phyloP scores from a whole-genome alignment of 2,888 invertebrate genomes.

The Operophtera brumata region DNA sequence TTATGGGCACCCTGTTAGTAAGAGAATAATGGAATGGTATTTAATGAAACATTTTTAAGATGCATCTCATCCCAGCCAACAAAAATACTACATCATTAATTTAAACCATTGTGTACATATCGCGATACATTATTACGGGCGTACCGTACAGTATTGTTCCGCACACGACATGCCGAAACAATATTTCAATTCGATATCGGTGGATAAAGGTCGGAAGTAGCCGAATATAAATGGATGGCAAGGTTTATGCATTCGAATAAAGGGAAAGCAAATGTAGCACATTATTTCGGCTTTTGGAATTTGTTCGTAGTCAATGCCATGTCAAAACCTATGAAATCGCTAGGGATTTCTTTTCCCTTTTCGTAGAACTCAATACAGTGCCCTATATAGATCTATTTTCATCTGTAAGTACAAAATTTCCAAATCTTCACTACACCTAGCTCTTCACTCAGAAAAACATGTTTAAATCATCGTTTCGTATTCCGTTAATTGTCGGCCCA shows the following conservation, averaged over 20 bases:
- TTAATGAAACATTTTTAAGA: too few relatives aligned
- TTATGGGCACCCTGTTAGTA: too few relatives aligned
- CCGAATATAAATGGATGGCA: conserved; percentile 77
- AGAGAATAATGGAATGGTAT: too few relatives aligned
- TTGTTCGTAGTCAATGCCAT: conserved; percentile 9
- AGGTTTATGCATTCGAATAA: conserved; percentile 68
- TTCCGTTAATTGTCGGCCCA: too few relatives aligned
- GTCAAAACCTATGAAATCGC: not conserved
- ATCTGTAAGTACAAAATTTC: too few relatives aligned
- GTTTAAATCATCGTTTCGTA: too few relatives aligned
- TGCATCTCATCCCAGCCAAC: too few relatives aligned
- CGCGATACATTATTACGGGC: conserved; percentile 27
- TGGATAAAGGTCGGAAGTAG: conserved; percentile 74
- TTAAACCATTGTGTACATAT: conserved; percentile 36
- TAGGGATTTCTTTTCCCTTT: not conserved
- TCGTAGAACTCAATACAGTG: too few relatives aligned
- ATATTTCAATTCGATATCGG: conserved; percentile 78
- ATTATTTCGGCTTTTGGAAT: conserved; percentile 23
- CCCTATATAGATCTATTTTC: too few relatives aligned
- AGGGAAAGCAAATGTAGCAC: conserved; percentile 56
- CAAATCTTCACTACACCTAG: too few relatives aligned
- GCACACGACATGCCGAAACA: conserved; percentile 66
- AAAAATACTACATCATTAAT: conserved; percentile 38
- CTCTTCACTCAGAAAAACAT: too few relatives aligned
- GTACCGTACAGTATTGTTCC: conserved; percentile 51